phyloP scores from a whole-genome alignment of 2,797 vertebrate genomes.

The Nasua narica region DNA sequence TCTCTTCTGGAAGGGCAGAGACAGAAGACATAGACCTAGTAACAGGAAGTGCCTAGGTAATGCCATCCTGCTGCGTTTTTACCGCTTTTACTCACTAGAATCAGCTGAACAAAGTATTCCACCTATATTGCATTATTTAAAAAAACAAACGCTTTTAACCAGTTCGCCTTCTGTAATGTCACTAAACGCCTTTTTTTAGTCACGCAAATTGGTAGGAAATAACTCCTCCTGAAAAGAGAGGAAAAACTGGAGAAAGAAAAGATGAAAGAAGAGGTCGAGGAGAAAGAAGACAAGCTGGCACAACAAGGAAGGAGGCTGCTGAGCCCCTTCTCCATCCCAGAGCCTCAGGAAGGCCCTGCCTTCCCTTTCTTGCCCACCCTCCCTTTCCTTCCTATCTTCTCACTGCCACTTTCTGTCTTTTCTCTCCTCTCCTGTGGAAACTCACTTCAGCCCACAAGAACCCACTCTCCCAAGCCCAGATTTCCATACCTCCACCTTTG shows the following conservation, averaged over 20 bases:
- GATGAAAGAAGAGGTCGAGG: background rate
- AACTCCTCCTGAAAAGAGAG: background rate
- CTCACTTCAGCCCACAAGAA: background rate
- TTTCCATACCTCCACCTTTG: background rate
- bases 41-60: background rate
- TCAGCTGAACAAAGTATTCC: background rate
- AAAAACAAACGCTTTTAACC: background rate
- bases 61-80: background rate
- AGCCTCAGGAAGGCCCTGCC: rapidly evolving
- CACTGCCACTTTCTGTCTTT: background rate
- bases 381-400: background rate
- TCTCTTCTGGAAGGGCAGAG: background rate
- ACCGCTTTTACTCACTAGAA: background rate
- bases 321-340: rapidly evolving
- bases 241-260: background rate
- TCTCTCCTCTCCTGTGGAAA: background rate
- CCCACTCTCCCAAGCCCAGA: background rate
- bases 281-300: background rate
- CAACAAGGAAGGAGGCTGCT: background rate
- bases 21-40: background rate
- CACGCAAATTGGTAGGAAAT: background rate
- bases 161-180: background rate
- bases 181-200: background rate
- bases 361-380: rapidly evolving
- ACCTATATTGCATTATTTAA: background rate